These are phyloP conservation scores for Phyllostomus discolor DNA, from an alignment of 2,113 vertebrate species.

Conservation along the genomic window DNA sequence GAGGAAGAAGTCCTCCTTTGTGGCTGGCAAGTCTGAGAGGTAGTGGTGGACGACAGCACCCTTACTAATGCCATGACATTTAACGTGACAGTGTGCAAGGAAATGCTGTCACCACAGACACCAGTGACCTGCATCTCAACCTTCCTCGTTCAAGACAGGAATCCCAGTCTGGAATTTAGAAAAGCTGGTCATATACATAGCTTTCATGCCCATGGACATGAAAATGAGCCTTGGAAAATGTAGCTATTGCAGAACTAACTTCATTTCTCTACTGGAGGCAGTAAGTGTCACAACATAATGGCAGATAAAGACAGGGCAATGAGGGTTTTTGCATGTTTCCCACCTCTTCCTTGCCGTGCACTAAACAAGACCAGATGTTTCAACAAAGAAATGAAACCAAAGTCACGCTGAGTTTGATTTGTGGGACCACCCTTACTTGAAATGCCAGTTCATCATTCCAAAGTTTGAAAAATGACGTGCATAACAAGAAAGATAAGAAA, in stretches of 20 bases:
- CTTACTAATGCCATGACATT: slow-evolving; percentile 25
- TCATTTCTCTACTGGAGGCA: slow-evolving; percentile 65
- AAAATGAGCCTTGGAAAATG: slow-evolving; percentile 71
- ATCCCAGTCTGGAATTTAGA: slow-evolving; percentile 57
- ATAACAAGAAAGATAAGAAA: slow-evolving; percentile 54
- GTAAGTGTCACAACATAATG: slow-evolving; percentile 32
- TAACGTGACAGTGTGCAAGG: slow-evolving; percentile 30
- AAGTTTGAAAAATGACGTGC: slow-evolving; percentile 56
- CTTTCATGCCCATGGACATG: slow-evolving; percentile 37
- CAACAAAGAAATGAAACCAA: slow-evolving; percentile 39
- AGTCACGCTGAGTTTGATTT: slow-evolving; percentile 61
- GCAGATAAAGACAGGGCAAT: not conserved
- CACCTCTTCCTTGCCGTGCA: not conserved
- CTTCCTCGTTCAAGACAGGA: slow-evolving; percentile 45
- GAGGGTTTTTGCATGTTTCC: not conserved
- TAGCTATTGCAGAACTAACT: slow-evolving; percentile 62
- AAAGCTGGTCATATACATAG: slow-evolving; percentile 59
- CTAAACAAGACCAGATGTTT: slow-evolving; percentile 66
- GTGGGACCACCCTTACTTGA: slow-evolving; percentile 65
- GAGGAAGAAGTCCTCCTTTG: not conserved
- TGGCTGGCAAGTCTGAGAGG: not conserved
- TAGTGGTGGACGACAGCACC: not conserved
- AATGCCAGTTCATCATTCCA: slow-evolving; percentile 38
- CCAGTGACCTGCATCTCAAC: slow-evolving; percentile 47
- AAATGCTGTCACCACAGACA: slow-evolving; percentile 50